These are phyloP conservation scores for Drosophila varians DNA, from an alignment of 1,140 invertebrate genomes.

Conservation along the genomic window DNA sequence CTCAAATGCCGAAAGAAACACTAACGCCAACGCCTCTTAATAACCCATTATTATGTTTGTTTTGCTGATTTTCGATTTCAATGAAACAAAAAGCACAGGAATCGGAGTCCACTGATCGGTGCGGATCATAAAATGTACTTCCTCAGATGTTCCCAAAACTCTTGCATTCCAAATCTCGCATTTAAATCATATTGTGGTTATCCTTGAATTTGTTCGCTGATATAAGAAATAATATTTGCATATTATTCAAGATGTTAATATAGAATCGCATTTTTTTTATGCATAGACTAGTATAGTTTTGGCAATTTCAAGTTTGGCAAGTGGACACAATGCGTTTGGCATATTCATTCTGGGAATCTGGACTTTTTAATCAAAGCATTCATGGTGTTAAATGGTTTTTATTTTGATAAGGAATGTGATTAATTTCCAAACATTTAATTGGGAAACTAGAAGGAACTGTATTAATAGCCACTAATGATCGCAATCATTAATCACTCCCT, in stretches of 20 bases:
- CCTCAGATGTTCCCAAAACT: conserved; percentile 2
- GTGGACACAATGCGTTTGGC: not conserved
- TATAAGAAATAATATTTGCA: conserved; percentile 22
- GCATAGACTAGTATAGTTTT: not conserved
- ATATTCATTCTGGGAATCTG: not conserved
- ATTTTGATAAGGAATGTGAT: not conserved
- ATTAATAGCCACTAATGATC: not conserved
- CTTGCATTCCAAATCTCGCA: conserved; percentile 6
- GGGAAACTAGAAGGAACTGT: not conserved
- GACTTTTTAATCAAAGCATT: not conserved
- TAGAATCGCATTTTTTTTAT: not conserved
- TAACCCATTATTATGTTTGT: conserved; percentile 5
- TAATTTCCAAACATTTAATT: not conserved
- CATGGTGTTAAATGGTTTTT: not conserved
- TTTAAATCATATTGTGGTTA: conserved; percentile 13
- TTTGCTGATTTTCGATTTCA: conserved; percentile 6
- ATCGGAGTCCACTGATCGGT: not conserved
- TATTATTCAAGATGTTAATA: conserved; percentile 3
- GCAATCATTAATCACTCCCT: not conserved
- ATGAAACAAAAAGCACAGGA: not conserved
- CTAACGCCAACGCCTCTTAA: conserved; percentile 23
- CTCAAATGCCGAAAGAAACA: conserved; percentile 14
- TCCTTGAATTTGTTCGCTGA: conserved; percentile 22
- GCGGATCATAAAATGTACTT: not conserved
- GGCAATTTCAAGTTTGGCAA: not conserved